Evolutionary conservation across 2,113 vertebrate genomes (phyloP).

Genomic region (Tragelaphus scriptus): DNA sequence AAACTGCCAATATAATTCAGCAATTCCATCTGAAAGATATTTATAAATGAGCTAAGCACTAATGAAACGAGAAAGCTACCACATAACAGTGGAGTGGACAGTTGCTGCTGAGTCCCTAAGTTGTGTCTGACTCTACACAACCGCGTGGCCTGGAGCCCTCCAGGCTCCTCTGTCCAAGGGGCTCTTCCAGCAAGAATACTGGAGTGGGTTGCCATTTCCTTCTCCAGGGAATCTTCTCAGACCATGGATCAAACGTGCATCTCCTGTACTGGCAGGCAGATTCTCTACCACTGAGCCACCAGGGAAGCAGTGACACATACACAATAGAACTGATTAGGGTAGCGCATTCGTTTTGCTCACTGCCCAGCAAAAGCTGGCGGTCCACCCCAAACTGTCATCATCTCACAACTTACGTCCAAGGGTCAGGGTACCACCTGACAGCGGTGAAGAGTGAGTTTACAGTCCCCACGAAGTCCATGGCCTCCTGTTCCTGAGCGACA

Average conservation of each 20-base stretch:
- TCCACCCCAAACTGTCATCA: background rate
- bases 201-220: background rate
- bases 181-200: background rate
- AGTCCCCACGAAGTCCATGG: background rate
- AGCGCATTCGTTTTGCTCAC: background rate
- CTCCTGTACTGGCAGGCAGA: background rate
- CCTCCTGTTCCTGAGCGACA: accelerated
- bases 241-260: background rate
- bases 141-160: background rate
- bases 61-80: background rate
- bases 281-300: background rate
- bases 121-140: background rate
- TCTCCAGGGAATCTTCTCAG: background rate
- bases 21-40: background rate
- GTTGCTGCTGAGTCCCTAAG: background rate
- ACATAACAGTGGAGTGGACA: background rate
- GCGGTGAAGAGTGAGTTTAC: background rate
- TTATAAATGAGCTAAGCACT: background rate
- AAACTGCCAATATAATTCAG: background rate
- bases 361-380: background rate
- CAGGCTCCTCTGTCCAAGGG: background rate
- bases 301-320: background rate
- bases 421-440: background rate
- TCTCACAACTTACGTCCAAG: accelerated
- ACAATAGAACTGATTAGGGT: background rate